Conservation (phyloP, 2,888 invertebrate species). For the Campoplex capitator region DNA sequence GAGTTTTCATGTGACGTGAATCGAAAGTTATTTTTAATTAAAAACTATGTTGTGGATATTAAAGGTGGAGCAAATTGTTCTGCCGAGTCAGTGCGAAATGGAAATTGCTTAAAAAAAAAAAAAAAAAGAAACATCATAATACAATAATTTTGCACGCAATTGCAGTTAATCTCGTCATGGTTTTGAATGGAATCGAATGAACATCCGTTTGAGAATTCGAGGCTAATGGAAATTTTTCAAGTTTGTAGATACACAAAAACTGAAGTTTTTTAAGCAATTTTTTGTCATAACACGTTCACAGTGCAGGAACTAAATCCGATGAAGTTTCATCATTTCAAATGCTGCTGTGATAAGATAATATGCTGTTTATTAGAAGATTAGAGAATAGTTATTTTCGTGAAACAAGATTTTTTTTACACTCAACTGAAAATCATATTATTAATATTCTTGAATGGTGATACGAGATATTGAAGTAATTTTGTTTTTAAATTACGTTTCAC, state of each 20-base stretch:
- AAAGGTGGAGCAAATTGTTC: background rate
- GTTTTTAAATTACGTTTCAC: background rate
- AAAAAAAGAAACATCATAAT: background rate
- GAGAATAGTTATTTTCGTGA: background rate
- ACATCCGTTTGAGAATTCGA: background rate
- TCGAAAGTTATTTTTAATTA: background rate
- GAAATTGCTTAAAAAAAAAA: background rate
- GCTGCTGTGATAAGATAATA: constrained; percentile 25
- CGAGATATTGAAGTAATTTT: background rate
- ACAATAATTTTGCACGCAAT: background rate
- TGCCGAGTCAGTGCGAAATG: background rate
- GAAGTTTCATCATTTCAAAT: background rate
- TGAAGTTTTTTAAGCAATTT: background rate
- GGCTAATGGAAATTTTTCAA: background rate
- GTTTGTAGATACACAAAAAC: background rate
- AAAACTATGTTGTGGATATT: background rate
- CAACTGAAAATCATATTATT: background rate
- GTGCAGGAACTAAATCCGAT: background rate
- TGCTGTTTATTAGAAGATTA: background rate
- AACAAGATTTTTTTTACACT: background rate
- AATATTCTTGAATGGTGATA: background rate
- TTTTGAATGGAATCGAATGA: background rate
- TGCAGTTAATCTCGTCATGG: background rate
- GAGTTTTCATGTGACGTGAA: background rate
- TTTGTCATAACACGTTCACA: background rate